Evolutionary conservation across 2,888 invertebrate genomes (phyloP).

Genomic region (Leptinotarsa haldemani): DNA sequence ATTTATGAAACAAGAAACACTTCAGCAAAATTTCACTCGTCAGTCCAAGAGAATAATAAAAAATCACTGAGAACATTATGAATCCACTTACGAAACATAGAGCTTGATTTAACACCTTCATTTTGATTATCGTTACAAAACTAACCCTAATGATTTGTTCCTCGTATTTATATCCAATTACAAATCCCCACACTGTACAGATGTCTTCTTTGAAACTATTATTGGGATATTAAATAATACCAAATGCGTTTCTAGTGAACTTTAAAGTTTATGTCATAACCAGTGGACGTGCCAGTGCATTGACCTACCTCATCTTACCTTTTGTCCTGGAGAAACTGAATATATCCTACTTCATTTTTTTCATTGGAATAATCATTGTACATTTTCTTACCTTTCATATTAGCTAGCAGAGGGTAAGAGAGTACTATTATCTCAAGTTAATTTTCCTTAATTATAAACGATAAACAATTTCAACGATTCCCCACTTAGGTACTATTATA

Average conservation of each 20-base stretch:
- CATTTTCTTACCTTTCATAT: no score
- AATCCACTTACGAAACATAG: neutral
- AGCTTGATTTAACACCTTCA: neutral
- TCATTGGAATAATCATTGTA: neutral
- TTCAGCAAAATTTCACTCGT: neutral
- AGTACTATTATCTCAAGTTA: no score
- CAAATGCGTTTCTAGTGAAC: neutral
- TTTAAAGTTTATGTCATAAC: slow-evolving; percentile 2
- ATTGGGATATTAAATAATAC: slow-evolving; percentile 3
- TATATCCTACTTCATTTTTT: neutral
- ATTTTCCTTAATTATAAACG: no score
- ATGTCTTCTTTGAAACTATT: neutral
- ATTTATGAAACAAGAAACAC: neutral
- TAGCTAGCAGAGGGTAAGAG: no score
- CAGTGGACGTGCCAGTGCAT: neutral
- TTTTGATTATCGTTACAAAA: slow-evolving; percentile 1
- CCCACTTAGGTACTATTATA: no score
- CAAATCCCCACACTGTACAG: neutral
- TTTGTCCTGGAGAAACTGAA: neutral
- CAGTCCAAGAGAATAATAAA: neutral
- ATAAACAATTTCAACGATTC: no score
- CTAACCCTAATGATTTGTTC: slow-evolving; percentile 1
- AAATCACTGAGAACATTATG: slow-evolving; percentile 1
- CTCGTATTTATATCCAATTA: slow-evolving; percentile 4
- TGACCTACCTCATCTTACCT: neutral